These are phyloP conservation scores for Azemiops feae DNA, from an alignment of 2,113 vertebrate species.

Conservation along the genomic window DNA sequence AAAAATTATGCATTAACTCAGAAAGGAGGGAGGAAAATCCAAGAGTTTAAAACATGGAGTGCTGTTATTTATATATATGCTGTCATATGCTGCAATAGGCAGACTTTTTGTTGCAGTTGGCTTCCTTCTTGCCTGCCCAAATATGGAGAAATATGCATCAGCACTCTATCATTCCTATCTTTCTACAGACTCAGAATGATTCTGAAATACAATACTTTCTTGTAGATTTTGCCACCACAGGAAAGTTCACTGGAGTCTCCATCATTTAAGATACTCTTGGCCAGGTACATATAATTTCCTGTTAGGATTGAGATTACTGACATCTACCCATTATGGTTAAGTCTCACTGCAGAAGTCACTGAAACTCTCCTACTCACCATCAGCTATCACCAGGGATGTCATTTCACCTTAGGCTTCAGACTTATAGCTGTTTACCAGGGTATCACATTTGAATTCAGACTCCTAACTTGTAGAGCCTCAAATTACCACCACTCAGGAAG, in stretches of 20 bases:
- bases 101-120: not conserved
- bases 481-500: not conserved
- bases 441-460: not conserved
- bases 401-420: not conserved
- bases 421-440: not conserved
- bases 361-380: not conserved
- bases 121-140: not conserved
- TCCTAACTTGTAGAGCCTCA: not conserved
- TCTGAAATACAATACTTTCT: not conserved
- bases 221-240: not conserved
- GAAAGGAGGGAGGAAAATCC: not conserved
- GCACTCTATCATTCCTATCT: not conserved
- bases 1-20: not conserved
- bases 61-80: not conserved
- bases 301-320: not conserved
- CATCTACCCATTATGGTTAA: not conserved
- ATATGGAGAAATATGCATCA: not conserved
- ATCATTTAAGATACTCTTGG: not conserved
- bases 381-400: not conserved
- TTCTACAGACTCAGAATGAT: not conserved
- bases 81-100: not conserved
- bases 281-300: not conserved
- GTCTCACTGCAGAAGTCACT: not conserved
- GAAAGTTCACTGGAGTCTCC: not conserved
- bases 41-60: not conserved